A percentile compares a stretch with the other conserved stretches of the same genome.
Conservation (phyloP, 2,888 invertebrate species). For the Platerodrilus igneus region DNA sequence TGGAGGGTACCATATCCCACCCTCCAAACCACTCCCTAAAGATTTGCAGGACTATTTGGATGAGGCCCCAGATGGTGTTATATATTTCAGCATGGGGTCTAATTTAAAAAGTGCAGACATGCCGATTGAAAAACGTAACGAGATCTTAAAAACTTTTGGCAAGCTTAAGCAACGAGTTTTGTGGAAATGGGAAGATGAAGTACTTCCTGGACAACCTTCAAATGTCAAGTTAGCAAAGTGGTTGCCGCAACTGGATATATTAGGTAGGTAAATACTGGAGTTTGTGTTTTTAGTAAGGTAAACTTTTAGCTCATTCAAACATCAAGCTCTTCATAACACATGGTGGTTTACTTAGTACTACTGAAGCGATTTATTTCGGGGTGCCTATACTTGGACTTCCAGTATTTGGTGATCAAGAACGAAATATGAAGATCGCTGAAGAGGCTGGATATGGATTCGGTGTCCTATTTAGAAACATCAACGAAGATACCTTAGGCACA, state of each 20-base stretch:
- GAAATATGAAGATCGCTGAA: constrained; percentile 49
- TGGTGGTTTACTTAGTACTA: constrained; percentile 51
- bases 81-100: constrained; percentile 59
- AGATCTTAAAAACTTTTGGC: constrained; percentile 56
- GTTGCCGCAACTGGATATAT: constrained; percentile 45
- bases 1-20: constrained; percentile 52
- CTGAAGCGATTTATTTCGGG: constrained; percentile 49
- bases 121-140: no score
- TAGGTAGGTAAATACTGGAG: constrained; percentile 16
- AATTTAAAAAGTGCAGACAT: no score
- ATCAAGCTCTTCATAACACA: constrained; percentile 50
- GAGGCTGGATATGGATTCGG: constrained; percentile 45
- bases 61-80: constrained; percentile 51
- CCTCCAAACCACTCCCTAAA: constrained; percentile 35
- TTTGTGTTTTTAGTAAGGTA: neutral
- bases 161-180: constrained; percentile 53
- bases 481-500: constrained; percentile 34
- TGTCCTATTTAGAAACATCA: constrained; percentile 41
- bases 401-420: constrained; percentile 51
- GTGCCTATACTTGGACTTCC: constrained; percentile 53
- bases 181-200: constrained; percentile 52
- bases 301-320: constrained; percentile 46
- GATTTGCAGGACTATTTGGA: constrained; percentile 54
- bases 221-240: constrained; percentile 47
- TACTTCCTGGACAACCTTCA: constrained; percentile 39